Conservation (phyloP, 1,140 invertebrate species). For the Ladona fulva region DNA sequence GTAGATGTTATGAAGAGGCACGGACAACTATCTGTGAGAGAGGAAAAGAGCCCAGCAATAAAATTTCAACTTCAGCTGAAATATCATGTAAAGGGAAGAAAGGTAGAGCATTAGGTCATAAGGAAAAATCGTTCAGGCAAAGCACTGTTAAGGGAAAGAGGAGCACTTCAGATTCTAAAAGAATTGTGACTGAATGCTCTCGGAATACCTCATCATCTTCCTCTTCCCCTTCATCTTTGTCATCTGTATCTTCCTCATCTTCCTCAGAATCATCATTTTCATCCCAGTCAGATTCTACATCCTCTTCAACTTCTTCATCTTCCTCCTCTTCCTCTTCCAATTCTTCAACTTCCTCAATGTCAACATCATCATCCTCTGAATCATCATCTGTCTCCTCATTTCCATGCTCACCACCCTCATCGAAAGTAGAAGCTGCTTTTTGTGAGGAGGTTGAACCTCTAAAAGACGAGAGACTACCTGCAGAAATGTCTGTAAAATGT, state of each 20-base stretch:
- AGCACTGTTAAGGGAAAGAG: background rate
- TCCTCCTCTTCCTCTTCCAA: background rate
- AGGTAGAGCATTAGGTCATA: background rate
- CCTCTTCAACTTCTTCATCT: background rate
- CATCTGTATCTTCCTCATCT: background rate
- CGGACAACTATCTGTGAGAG: background rate
- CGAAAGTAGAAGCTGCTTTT: background rate
- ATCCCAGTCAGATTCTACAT: background rate
- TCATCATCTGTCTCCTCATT: background rate
- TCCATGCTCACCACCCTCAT: background rate
- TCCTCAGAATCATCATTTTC: background rate
- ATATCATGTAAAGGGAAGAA: background rate
- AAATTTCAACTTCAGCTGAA: background rate
- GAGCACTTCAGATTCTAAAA: background rate
- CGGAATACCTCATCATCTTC: background rate
- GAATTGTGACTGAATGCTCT: background rate
- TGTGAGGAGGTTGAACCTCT: background rate
- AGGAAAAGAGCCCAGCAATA: background rate
- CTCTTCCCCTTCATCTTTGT: background rate
- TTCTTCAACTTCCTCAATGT: background rate
- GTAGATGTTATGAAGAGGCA: background rate
- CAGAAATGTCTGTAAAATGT: background rate
- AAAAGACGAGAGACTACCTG: background rate
- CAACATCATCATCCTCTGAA: background rate
- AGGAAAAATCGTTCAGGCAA: background rate